These are phyloP conservation scores for Poecile montanus DNA, from an alignment of 2,797 vertebrate genomes.

Conservation along the genomic window DNA sequence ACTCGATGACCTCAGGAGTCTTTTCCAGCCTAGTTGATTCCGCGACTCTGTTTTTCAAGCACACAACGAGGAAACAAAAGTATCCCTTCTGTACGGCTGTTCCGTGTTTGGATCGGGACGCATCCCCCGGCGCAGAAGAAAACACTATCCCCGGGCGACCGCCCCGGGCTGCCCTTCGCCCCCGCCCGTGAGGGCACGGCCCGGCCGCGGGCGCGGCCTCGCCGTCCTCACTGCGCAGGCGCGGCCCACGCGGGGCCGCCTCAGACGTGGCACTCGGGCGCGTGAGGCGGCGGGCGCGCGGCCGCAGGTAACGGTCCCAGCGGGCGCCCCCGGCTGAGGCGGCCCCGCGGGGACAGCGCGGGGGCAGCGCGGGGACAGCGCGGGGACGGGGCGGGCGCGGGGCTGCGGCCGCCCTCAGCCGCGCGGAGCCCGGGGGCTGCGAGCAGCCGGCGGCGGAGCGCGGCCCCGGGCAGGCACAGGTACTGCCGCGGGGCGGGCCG, in stretches of 20 bases:
- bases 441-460: background rate
- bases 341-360: background rate
- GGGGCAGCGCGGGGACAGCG: no score
- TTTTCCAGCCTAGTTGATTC: background rate
- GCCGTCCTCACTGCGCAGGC: background rate
- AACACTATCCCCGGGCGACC: fast-evolving
- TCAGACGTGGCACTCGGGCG: background rate
- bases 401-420: background rate
- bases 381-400: background rate
- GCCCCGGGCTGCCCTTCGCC: background rate
- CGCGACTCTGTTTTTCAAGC: background rate
- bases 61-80: background rate
- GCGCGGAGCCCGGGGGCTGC: background rate
- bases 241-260: background rate
- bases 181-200: background rate
- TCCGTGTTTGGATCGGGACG: fast-evolving
- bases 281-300: background rate
- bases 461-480: background rate
- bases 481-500: background rate
- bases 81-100: fast-evolving
- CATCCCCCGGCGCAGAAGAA: fast-evolving
- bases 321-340: background rate
- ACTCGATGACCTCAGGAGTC: background rate
- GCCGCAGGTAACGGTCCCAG: background rate
- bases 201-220: background rate